Evolutionary conservation across 92 coral and sea anemone species (phyloP).

Genomic region (Parazoanthus atlanticus): DNA sequence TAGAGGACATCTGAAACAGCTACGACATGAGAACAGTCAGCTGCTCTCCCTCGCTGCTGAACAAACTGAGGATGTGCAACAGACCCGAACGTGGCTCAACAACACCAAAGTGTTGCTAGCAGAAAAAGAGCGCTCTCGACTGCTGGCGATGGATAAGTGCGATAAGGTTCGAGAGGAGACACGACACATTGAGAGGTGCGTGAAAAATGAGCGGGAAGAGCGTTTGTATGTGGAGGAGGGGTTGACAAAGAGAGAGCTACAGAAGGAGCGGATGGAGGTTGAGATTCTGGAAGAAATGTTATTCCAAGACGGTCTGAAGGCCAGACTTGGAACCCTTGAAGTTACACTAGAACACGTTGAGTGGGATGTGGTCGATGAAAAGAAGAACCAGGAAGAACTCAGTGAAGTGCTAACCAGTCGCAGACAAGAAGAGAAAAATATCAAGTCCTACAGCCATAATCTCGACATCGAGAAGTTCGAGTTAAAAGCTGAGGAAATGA

Average conservation of each 20-base stretch:
- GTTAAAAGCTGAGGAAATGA: not conserved
- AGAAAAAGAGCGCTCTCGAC: not conserved
- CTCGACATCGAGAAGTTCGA: not conserved
- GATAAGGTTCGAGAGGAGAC: not conserved
- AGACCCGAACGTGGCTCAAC: not conserved
- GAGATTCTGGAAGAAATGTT: not conserved
- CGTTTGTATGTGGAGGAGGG: not conserved
- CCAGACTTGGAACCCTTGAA: not conserved
- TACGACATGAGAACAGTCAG: not conserved
- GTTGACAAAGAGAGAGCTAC: not conserved
- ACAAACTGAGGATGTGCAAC: not conserved
- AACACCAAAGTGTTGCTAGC: not conserved
- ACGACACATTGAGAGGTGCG: not conserved
- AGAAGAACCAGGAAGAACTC: not conserved
- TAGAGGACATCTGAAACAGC: not conserved
- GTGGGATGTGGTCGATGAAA: not conserved
- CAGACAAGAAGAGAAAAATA: not conserved
- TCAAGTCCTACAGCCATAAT: not conserved
- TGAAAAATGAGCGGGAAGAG: constrained; percentile 7
- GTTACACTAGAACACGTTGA: not conserved
- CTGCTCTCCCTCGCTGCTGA: not conserved
- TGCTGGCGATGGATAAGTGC: not conserved
- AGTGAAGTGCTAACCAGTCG: not conserved
- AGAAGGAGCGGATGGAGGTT: not conserved
- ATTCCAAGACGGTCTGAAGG: constrained; percentile 2